Percentiles rank a stretch among this genome's conserved stretches.
Evolutionary conservation across 1,140 invertebrate genomes (phyloP).

Genomic region (Zaprionus davidi): DNA sequence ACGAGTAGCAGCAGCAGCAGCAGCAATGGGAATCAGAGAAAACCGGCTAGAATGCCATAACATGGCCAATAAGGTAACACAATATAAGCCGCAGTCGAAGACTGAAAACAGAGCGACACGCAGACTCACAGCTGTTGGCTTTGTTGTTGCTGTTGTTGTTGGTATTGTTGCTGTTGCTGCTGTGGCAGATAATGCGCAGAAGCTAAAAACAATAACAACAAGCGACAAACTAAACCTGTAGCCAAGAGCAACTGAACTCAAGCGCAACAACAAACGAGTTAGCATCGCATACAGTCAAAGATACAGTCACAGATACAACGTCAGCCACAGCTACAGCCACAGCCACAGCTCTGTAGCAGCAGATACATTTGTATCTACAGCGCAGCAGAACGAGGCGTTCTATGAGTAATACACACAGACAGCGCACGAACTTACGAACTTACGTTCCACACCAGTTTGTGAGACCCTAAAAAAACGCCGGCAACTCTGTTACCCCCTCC

Average conservation of each 20-base stretch:
- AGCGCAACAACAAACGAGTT: conserved; percentile 40
- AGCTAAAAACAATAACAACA: conserved; percentile 42
- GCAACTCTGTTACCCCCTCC: neutral
- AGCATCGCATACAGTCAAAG: neutral
- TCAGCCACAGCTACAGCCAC: conserved; percentile 30
- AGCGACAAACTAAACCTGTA: conserved; percentile 61
- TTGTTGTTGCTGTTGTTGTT: neutral
- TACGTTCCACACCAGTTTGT: conserved; percentile 71
- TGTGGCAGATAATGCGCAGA: conserved; percentile 71
- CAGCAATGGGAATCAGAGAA: conserved; percentile 9
- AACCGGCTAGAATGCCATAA: conserved; percentile 68
- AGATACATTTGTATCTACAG: conserved; percentile 12
- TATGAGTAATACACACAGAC: conserved; percentile 64
- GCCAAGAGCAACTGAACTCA: conserved; percentile 57
- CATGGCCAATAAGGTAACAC: conserved; percentile 68
- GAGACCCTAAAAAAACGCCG: conserved; percentile 51
- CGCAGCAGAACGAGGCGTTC: conserved; percentile 28
- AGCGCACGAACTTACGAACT: conserved; percentile 37
- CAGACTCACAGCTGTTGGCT: conserved; percentile 55
- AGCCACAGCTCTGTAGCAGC: neutral
- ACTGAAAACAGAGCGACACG: conserved; percentile 31
- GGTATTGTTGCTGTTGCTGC: too few relatives aligned
- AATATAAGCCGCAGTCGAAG: conserved; percentile 58
- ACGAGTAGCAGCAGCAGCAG: conserved; percentile 13
- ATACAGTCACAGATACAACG: conserved; percentile 3